These are phyloP conservation scores for Leptinotarsa haldemani DNA, from an alignment of 2,888 invertebrate genomes.

Conservation along the genomic window DNA sequence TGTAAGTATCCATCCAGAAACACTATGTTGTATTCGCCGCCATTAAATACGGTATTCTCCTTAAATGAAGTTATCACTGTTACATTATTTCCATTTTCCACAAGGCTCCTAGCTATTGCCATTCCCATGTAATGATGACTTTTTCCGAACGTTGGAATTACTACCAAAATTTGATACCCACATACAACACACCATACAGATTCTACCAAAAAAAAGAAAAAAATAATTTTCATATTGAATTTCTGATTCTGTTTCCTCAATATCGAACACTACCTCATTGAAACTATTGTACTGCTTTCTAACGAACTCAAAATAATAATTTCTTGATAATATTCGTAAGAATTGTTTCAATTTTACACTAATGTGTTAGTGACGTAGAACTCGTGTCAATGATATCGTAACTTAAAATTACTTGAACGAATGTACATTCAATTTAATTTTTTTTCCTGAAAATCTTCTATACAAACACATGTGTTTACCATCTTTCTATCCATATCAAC, in stretches of 20 bases:
- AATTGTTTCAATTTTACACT: too few species aligned
- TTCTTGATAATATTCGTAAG: too few species aligned
- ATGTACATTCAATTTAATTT: too few species aligned
- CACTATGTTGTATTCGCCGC: constrained; percentile 34
- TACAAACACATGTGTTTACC: too few species aligned
- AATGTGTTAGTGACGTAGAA: too few species aligned
- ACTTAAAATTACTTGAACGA: too few species aligned
- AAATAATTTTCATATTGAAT: not conserved
- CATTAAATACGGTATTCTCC: constrained; percentile 48
- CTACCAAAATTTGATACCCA: constrained; percentile 46
- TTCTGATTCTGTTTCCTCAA: not conserved
- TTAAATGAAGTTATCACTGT: constrained; percentile 51
- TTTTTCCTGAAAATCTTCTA: too few species aligned
- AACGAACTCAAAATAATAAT: too few species aligned
- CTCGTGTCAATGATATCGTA: too few species aligned
- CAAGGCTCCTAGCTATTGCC: constrained; percentile 50
- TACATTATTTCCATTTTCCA: constrained; percentile 54
- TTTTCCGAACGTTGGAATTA: constrained; percentile 47
- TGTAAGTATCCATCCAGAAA: constrained; percentile 69
- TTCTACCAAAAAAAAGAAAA: not conserved
- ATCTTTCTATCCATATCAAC: too few species aligned
- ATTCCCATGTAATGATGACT: constrained; percentile 54
- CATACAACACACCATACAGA: constrained; percentile 22
- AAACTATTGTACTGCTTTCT: too few species aligned
- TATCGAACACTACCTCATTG: too few species aligned